Evolutionary conservation across 2,113 vertebrate species (phyloP).

Genomic region (Trachemys scripta): DNA sequence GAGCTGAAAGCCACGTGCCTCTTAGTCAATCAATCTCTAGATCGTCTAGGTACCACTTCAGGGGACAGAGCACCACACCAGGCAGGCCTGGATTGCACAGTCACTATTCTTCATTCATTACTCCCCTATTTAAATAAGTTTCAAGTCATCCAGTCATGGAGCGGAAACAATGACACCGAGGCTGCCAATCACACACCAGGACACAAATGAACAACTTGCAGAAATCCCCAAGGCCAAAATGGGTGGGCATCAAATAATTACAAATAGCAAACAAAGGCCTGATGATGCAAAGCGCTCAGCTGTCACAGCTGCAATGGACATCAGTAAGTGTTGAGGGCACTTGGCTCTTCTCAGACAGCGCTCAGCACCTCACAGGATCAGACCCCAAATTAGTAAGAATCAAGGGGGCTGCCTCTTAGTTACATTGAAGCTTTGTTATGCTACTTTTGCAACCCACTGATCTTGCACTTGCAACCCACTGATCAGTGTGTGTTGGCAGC

Average conservation of each 20-base stretch:
- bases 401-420: neutral
- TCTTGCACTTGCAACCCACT: fast-evolving
- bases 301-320: neutral
- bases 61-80: no score
- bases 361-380: neutral
- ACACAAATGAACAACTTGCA: neutral
- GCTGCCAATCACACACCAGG: no score
- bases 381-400: neutral
- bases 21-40: no score
- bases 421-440: neutral
- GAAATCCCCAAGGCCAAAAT: neutral
- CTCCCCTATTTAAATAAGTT: neutral
- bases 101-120: neutral
- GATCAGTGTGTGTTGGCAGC: neutral
- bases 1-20: no score
- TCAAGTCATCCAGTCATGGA: neutral
- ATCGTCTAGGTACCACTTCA: no score
- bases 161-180: conserved; percentile 24
- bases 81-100: neutral
- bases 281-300: neutral
- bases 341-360: fast-evolving
- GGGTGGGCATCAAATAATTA: neutral
- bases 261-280: neutral
- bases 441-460: neutral
- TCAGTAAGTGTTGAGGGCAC: neutral